Evolutionary conservation across 1,140 invertebrate genomes (phyloP).

Genomic region (Laupala kohalensis): DNA sequence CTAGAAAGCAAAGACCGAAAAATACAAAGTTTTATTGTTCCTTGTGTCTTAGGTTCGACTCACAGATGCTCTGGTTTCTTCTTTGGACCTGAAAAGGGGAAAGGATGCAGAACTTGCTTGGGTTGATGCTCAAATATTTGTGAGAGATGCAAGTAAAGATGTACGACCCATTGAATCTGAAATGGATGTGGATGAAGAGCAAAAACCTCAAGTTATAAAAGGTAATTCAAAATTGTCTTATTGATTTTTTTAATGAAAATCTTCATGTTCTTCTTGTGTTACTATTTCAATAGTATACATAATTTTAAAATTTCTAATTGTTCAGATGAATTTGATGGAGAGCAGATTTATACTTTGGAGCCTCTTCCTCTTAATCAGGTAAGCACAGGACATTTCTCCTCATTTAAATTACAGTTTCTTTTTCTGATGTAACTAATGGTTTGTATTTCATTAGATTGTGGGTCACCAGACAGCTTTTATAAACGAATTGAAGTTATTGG

Average conservation of each 20-base stretch:
- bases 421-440: neutral
- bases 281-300: neutral
- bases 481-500: constrained; percentile 89
- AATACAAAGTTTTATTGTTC: neutral
- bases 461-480: constrained; percentile 83
- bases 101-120: constrained; percentile 85
- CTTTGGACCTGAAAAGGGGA: constrained; percentile 69
- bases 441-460: constrained; percentile 33
- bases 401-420: neutral
- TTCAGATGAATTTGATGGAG: constrained; percentile 26
- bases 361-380: constrained; percentile 40
- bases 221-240: too few species aligned
- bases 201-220: neutral
- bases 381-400: too few species aligned
- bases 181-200: neutral
- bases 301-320: neutral
- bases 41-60: constrained; percentile 59
- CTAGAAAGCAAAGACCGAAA: too few species aligned
- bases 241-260: too few species aligned
- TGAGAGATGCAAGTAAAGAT: constrained; percentile 35
- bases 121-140: constrained; percentile 64
- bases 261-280: too few species aligned
- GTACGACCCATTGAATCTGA: constrained; percentile 19
- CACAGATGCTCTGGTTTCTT: constrained; percentile 80
- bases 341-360: constrained; percentile 62